A percentile compares a stretch with the other conserved stretches of the same genome.
These are phyloP conservation scores for Micrasema longulum DNA, from an alignment of 1,140 invertebrate genomes.

Conservation along the genomic window DNA sequence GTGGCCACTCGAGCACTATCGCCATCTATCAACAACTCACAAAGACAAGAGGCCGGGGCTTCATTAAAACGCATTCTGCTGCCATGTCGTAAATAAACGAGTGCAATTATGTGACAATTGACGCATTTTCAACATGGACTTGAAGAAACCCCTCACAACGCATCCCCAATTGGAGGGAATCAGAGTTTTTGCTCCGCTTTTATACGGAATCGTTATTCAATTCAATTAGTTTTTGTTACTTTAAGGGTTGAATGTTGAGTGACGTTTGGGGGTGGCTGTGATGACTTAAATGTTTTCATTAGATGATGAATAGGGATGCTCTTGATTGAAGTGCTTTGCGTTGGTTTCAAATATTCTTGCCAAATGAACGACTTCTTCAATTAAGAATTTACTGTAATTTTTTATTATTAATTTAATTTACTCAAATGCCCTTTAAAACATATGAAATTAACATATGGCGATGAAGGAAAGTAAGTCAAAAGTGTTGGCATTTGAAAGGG, in stretches of 20 bases:
- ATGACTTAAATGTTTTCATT: slow-evolving; percentile 20
- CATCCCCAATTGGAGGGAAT: slow-evolving; percentile 34
- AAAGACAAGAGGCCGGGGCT: slow-evolving; percentile 32
- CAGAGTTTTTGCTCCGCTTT: slow-evolving; percentile 38
- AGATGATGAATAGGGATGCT: no score
- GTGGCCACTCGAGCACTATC: slow-evolving; percentile 23
- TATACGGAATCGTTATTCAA: slow-evolving; percentile 41
- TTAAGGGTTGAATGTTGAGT: slow-evolving; percentile 29
- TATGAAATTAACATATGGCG: neutral
- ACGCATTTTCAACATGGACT: slow-evolving; percentile 26
- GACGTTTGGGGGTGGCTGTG: slow-evolving; percentile 9
- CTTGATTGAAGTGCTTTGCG: slow-evolving; percentile 4
- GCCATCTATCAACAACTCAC: slow-evolving; percentile 35
- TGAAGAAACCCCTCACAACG: neutral
- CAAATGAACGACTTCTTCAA: neutral
- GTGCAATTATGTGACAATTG: slow-evolving; percentile 43
- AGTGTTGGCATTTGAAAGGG: no score
- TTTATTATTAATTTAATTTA: neutral
- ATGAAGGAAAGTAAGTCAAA: no score
- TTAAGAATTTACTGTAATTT: neutral
- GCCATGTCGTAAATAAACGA: slow-evolving; percentile 42
- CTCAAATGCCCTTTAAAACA: neutral
- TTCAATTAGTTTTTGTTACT: slow-evolving; percentile 41
- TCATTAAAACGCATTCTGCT: slow-evolving; percentile 45
- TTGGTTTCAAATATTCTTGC: neutral